Conservation (phyloP, 2,888 invertebrate species). For the Brachynemurus nebulosus region DNA sequence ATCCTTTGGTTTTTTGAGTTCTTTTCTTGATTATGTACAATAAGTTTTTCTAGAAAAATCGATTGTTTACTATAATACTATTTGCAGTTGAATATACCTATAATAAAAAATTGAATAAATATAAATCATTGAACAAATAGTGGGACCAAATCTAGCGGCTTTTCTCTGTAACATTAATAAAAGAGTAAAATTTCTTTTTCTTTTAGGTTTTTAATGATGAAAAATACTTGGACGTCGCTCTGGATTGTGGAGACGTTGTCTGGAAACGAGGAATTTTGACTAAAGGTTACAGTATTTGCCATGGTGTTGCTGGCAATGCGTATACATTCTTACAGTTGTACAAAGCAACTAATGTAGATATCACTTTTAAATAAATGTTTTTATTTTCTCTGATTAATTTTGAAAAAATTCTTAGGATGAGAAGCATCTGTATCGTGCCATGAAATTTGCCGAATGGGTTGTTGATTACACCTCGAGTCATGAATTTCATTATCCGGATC, state of each 20-base stretch:
- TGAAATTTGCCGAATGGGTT: constrained; percentile 72
- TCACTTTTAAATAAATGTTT: constrained; percentile 4
- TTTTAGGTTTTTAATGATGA: constrained; percentile 50
- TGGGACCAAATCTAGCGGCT: too few species aligned
- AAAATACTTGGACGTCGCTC: constrained; percentile 52
- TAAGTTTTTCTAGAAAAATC: too few species aligned
- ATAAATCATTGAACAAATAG: too few species aligned
- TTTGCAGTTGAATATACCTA: too few species aligned
- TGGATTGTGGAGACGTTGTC: constrained; percentile 57
- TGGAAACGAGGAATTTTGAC: constrained; percentile 68
- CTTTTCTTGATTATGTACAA: too few species aligned
- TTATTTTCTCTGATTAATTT: background rate
- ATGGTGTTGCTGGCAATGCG: constrained; percentile 79
- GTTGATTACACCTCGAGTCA: constrained; percentile 51
- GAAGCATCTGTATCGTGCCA: constrained; percentile 59
- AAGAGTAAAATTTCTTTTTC: background rate
- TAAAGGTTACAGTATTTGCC: constrained; percentile 81
- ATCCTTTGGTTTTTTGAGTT: too few species aligned
- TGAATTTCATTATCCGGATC: constrained; percentile 57
- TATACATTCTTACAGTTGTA: constrained; percentile 68
- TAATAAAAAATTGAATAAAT: too few species aligned
- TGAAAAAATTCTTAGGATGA: constrained; percentile 50
- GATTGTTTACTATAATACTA: too few species aligned
- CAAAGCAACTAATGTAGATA: constrained; percentile 52
- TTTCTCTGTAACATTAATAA: too few species aligned